phyloP scores from a whole-genome alignment of 37 sponge, comb jelly and placozoan species.

The Agelas oroides region DNA sequence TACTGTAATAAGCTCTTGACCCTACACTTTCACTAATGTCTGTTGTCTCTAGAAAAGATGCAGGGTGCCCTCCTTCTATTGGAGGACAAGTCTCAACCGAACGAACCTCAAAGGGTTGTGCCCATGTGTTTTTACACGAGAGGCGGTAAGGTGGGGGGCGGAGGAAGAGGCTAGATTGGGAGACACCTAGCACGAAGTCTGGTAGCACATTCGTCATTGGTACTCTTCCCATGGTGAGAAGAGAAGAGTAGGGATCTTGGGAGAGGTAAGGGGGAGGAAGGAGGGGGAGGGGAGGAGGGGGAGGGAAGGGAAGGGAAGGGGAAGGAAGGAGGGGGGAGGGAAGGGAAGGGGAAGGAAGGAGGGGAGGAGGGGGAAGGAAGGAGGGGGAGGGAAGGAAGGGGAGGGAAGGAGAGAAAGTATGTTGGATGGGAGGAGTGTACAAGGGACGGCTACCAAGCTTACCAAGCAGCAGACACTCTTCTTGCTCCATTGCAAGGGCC shows the following conservation, averaged over 20 bases:
- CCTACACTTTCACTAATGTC: too few relatives aligned
- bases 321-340: too few relatives aligned
- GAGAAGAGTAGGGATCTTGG: conserved; percentile 56
- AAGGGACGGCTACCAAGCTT: too few relatives aligned
- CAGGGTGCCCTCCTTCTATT: too few relatives aligned
- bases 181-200: neutral
- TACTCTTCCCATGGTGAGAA: conserved; percentile 54
- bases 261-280: neutral
- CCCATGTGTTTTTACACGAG: conserved; percentile 35
- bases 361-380: too few relatives aligned
- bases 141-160: neutral
- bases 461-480: conserved; percentile 45
- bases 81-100: too few relatives aligned
- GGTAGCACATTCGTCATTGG: conserved; percentile 48
- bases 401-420: neutral
- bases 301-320: neutral
- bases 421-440: too few relatives aligned
- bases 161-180: neutral
- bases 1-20: too few relatives aligned
- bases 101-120: neutral
- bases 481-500: conserved; percentile 54
- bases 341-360: too few relatives aligned
- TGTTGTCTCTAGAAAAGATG: too few relatives aligned
- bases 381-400: neutral
- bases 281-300: too few relatives aligned